Base-by-base conservation (phyloP, 2,888 invertebrate genomes). In the Thysanoteuthis rhombus region DNA sequence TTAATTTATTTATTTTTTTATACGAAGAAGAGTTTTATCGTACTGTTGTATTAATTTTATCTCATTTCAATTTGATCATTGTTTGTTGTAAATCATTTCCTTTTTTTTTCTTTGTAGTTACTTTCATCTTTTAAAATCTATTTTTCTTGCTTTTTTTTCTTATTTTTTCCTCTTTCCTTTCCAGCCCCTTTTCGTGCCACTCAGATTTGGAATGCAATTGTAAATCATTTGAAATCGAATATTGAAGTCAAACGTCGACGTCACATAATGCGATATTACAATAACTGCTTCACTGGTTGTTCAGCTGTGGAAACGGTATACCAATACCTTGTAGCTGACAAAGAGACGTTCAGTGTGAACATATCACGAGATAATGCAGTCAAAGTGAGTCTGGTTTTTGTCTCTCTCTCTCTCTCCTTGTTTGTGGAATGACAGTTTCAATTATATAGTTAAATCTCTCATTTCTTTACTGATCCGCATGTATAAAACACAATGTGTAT, bases 181-280 rank as follows among this genome's bases (percentile, higher is more conserved):
- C 32, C 94, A 96, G 96, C 96, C 93, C 96, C 96, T 52, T 96
- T 96, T 94, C 94, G 95, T 93, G 97, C 97, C 12, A 97, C 97
- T 58, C 96, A 96, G 94, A 96, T 97, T 45, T 97, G 97, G 97
- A 96, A 96, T 95, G 96, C 96, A 93, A 95, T 97, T n/a, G 96
- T 97, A 39, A 95, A 94, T 10, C 96, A 96, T 94, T 94, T 96
- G 93, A 96, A 96, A 94, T 94, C 94, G 10, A 95, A 95, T 90
- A 97, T 97, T 1, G 96, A 96, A 93, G 94, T 96, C 93, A 96
- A 96, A 94, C 94, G 95, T 39, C 95, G 96, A 2, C 95, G 96
- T 8, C 95, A 96, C 93, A 96, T 96, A 94, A 95, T 96, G 95
- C 95, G 95, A 89, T 94, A 95, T 93, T 96, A 96, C 94, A 96